phyloP scores from a whole-genome alignment of 2,888 invertebrate genomes.

The Neoscelio sp. region DNA sequence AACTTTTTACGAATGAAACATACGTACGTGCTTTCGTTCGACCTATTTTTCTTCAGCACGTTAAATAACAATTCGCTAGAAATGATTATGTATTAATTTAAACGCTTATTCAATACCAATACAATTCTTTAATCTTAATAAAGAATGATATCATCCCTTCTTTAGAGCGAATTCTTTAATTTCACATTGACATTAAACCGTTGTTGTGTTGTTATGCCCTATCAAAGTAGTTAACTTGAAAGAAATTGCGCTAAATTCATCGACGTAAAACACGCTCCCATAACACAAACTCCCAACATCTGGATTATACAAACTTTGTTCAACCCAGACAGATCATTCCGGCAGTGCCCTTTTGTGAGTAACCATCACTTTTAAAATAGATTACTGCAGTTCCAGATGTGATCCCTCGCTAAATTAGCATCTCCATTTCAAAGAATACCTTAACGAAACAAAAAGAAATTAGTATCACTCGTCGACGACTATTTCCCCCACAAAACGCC shows the following conservation, averaged over 20 bases:
- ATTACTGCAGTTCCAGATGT: conserved; percentile 61
- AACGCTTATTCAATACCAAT: no score
- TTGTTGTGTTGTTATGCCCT: no score
- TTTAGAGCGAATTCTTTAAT: no score
- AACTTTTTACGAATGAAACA: conserved; percentile 10
- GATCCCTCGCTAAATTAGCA: conserved; percentile 57
- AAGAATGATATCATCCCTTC: no score
- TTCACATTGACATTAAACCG: no score
- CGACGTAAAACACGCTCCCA: conserved; percentile 37
- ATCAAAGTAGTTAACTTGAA: conserved; percentile 22
- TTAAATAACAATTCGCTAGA: conserved; percentile 35
- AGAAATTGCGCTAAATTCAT: conserved; percentile 28
- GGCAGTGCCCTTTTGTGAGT: conserved; percentile 51
- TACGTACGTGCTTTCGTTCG: conserved; percentile 35
- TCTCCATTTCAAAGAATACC: conserved; percentile 56
- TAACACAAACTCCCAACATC: conserved; percentile 47
- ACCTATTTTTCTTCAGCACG: conserved; percentile 35
- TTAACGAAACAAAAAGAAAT: conserved; percentile 26
- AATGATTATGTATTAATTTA: no score
- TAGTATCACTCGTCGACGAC: conserved; percentile 20
- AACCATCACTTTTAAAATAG: conserved; percentile 64
- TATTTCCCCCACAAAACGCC: conserved; percentile 24
- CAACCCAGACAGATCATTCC: conserved; percentile 50
- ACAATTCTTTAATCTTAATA: no score
- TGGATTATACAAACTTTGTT: conserved; percentile 61